Conservation (phyloP, 2,888 invertebrate genomes). For the Cephus spinipes region DNA sequence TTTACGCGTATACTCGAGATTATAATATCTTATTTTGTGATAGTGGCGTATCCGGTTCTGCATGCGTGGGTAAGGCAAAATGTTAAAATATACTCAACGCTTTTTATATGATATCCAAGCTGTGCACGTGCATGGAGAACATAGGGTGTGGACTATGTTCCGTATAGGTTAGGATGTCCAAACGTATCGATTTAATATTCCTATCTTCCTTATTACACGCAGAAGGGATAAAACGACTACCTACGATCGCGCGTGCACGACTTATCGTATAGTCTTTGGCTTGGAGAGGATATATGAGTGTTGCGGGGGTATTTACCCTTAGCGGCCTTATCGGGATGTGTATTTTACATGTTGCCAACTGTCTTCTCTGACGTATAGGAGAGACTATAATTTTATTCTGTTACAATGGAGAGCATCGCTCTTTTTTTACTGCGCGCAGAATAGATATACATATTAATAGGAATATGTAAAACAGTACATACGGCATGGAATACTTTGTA, state of each 20-base stretch:
- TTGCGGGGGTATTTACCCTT: background rate
- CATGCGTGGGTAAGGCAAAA: conserved; percentile 42
- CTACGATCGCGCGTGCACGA: background rate
- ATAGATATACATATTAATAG: background rate
- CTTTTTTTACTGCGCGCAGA: background rate
- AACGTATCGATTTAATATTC: conserved; percentile 30
- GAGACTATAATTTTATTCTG: background rate
- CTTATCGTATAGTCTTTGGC: background rate
- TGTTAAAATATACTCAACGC: conserved; percentile 44
- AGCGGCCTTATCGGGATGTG: background rate
- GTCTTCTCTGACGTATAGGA: background rate
- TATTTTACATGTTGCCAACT: background rate
- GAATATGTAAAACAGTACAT: background rate
- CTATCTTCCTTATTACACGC: conserved; percentile 56
- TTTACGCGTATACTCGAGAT: conserved; percentile 56
- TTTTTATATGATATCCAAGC: conserved; percentile 25
- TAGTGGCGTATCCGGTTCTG: conserved; percentile 51
- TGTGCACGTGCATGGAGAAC: background rate
- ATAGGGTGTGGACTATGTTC: background rate
- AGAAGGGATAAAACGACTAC: conserved; percentile 10
- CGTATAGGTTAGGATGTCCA: conserved; percentile 4
- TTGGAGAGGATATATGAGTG: background rate
- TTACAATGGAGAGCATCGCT: background rate
- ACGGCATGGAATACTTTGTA: background rate
- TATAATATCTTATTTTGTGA: conserved; percentile 61